Percentiles rank a stretch among this genome's conserved stretches.
Conservation (phyloP, 2,888 invertebrate species). For the Acleris emargana region DNA sequence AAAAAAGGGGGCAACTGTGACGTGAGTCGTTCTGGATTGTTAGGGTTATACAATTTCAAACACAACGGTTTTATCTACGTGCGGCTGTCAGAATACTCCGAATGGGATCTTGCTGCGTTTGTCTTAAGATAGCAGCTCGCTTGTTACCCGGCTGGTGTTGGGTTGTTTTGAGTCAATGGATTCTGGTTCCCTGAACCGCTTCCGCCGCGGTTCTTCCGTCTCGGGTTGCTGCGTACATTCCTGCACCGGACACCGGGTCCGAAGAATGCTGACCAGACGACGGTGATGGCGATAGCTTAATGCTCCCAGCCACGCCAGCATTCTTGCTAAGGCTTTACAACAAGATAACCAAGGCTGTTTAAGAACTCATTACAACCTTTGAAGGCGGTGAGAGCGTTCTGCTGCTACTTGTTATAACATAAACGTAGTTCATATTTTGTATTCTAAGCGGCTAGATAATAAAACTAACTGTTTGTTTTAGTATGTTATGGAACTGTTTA, state of each 20-base stretch:
- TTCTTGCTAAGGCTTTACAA: conserved; percentile 57
- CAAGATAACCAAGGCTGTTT: conserved; percentile 29
- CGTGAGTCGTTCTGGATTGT: conserved; percentile 10
- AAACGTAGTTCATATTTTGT: no score
- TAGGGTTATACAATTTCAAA: conserved; percentile 19
- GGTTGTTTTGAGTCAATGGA: conserved; percentile 47
- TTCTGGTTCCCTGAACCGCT: conserved; percentile 77
- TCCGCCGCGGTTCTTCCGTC: conserved; percentile 81
- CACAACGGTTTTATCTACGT: conserved; percentile 35
- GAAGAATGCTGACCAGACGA: conserved; percentile 76
- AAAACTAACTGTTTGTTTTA: no score
- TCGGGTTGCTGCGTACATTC: conserved; percentile 80
- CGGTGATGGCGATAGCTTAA: conserved; percentile 74
- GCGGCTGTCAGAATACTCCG: conserved; percentile 25
- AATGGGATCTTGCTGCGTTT: conserved; percentile 40
- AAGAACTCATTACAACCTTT: conserved; percentile 11
- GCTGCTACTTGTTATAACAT: background rate
- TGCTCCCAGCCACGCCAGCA: conserved; percentile 62
- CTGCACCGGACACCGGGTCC: conserved; percentile 71
- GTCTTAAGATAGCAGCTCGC: conserved; percentile 44
- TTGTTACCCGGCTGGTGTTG: conserved; percentile 36
- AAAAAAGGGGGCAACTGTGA: background rate
- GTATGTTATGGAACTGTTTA: no score
- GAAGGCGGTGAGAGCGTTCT: conserved; percentile 2
- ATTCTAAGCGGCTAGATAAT: no score